These are phyloP conservation scores for Mythimna impura DNA, from an alignment of 2,888 invertebrate species.

Conservation along the genomic window DNA sequence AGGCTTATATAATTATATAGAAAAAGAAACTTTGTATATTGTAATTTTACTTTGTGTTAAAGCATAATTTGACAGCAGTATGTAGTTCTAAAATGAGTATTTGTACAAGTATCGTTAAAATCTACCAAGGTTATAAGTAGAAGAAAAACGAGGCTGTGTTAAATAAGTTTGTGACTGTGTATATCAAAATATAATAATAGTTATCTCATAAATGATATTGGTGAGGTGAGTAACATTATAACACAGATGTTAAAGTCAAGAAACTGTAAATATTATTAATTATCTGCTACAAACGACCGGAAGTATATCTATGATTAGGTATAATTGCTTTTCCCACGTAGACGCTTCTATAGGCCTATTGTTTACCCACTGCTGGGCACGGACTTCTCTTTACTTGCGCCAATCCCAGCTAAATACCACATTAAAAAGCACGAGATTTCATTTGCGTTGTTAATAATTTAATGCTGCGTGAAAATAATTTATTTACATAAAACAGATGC, in stretches of 20 bases:
- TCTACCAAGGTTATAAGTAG: constrained; percentile 1
- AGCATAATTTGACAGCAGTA: not conserved
- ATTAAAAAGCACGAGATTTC: not conserved
- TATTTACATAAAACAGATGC: not conserved
- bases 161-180: not conserved
- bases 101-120: not conserved
- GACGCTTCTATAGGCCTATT: not conserved
- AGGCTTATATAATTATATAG: too few relatives aligned
- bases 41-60: not conserved
- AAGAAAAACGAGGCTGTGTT: not conserved
- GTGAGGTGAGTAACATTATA: not conserved
- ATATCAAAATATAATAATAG: not conserved
- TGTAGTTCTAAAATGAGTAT: not conserved
- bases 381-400: not conserved
- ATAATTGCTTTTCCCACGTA: not conserved
- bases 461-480: not conserved
- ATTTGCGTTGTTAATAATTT: not conserved
- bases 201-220: not conserved
- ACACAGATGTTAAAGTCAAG: not conserved
- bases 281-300: not conserved
- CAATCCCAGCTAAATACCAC: not conserved
- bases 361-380: not conserved
- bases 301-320: not conserved
- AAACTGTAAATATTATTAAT: not conserved
- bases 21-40: not conserved